phyloP scores from a whole-genome alignment of 1,140 invertebrate genomes.

The Tenebrio molitor region DNA sequence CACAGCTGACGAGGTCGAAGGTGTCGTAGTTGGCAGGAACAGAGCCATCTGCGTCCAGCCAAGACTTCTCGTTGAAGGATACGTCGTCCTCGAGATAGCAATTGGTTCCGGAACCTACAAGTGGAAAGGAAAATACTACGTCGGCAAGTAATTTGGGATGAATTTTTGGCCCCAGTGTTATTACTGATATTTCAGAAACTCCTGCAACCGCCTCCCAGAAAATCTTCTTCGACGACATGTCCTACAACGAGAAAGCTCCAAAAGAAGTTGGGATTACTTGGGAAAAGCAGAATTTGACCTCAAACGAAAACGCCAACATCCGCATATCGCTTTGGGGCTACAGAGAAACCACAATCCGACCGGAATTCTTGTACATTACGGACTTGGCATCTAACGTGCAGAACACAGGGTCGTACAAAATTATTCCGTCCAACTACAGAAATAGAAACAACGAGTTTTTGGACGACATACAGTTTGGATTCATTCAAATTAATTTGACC shows the following conservation, averaged over 20 bases:
- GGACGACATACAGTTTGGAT: constrained; percentile 87
- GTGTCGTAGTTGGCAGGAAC: constrained; percentile 82
- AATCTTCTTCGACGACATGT: constrained; percentile 83
- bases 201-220: constrained; percentile 86
- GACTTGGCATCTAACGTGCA: constrained; percentile 56
- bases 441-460: constrained; percentile 77
- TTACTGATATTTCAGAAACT: constrained; percentile 75
- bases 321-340: constrained; percentile 90
- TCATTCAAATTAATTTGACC: constrained; percentile 91
- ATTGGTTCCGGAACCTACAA: constrained; percentile 87
- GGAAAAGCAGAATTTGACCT: constrained; percentile 88
- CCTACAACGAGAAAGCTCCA: constrained; percentile 80
- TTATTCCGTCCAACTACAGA: constrained; percentile 68
- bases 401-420: constrained; percentile 62
- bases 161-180: neutral
- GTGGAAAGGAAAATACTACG: constrained; percentile 93
- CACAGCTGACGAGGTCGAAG: constrained; percentile 77
- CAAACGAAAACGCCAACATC: constrained; percentile 80
- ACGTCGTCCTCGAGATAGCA: constrained; percentile 89
- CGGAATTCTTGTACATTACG: constrained; percentile 75
- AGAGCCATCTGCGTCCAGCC: constrained; percentile 92
- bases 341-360: constrained; percentile 83
- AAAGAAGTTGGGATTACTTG: constrained; percentile 83
- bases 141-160: constrained; percentile 75
- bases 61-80: constrained; percentile 90